phyloP scores from a whole-genome alignment of 2,888 invertebrate species.

The Xanthorhoe spadicearia region DNA sequence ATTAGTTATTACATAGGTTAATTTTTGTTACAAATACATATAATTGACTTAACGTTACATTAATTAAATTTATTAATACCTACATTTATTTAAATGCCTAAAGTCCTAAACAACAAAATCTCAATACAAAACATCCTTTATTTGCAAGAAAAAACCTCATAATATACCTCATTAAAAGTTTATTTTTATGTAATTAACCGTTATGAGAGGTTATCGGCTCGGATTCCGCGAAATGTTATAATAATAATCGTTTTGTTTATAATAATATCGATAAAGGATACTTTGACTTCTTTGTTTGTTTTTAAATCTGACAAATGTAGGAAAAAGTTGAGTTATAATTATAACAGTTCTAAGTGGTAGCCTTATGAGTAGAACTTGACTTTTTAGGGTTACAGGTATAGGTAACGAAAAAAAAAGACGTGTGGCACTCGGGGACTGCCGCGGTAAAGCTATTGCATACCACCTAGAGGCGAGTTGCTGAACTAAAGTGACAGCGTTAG shows the following conservation, averaged over 20 bases:
- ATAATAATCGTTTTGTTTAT: slow-evolving; percentile 7
- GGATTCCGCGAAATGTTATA: slow-evolving; percentile 18
- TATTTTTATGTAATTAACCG: slow-evolving; percentile 12
- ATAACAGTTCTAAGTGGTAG: neutral
- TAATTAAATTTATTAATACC: too few relatives aligned
- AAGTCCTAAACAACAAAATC: neutral
- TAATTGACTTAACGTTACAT: too few relatives aligned
- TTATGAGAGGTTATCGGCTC: slow-evolving; percentile 7
- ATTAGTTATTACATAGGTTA: too few relatives aligned
- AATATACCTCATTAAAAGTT: slow-evolving; percentile 7
- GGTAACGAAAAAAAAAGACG: too few relatives aligned
- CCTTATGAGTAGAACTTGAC: too few relatives aligned
- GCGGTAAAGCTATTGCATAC: too few relatives aligned
- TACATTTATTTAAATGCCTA: too few relatives aligned
- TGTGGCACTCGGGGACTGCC: too few relatives aligned
- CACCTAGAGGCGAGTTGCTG: too few relatives aligned
- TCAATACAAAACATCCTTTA: neutral
- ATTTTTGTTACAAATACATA: too few relatives aligned
- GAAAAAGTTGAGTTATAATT: neutral
- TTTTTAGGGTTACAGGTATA: too few relatives aligned
- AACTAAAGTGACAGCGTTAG: too few relatives aligned
- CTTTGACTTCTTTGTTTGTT: slow-evolving; percentile 16
- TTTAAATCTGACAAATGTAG: neutral
- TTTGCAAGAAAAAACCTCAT: neutral
- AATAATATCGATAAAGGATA: slow-evolving; percentile 17